Percentiles rank a stretch among this genome's conserved stretches.
These are phyloP conservation scores for Temnothorax unifasciatus DNA, from an alignment of 2,888 invertebrate species.

Conservation along the genomic window DNA sequence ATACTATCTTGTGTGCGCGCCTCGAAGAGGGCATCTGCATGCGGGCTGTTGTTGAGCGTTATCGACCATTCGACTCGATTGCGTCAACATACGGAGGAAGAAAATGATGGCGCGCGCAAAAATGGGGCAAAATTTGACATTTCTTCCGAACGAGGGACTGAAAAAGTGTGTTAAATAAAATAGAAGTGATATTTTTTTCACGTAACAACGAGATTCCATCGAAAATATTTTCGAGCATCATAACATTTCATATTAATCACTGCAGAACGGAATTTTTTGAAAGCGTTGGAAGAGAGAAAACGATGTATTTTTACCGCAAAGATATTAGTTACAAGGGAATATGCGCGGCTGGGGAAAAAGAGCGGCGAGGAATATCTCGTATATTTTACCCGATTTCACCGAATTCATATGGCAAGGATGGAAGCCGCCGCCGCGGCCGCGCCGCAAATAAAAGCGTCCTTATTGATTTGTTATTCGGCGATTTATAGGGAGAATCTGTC, in stretches of 20 bases:
- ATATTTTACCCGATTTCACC: slow-evolving; percentile 27
- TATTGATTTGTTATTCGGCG: slow-evolving; percentile 52
- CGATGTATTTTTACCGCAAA: background rate
- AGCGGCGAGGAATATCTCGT: background rate
- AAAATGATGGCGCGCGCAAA: background rate
- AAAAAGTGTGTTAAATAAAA: background rate
- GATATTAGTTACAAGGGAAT: slow-evolving; percentile 1
- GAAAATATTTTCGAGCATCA: too few species aligned
- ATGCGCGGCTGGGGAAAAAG: background rate
- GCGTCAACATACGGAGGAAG: background rate
- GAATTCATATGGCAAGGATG: background rate
- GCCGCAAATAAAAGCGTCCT: slow-evolving; percentile 26
- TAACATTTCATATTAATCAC: background rate
- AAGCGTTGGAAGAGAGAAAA: background rate
- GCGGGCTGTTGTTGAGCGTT: slow-evolving; percentile 3
- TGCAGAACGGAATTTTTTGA: background rate
- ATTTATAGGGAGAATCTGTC: slow-evolving; percentile 35
- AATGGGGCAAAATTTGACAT: background rate
- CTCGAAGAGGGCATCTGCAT: slow-evolving; percentile 20
- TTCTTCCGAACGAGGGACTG: background rate
- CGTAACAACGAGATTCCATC: background rate
- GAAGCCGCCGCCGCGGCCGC: slow-evolving; percentile 6
- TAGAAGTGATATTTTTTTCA: background rate
- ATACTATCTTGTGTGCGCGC: slow-evolving; percentile 25
- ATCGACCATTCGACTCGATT: slow-evolving; percentile 32